phyloP scores from a whole-genome alignment of 2,888 invertebrate genomes.

The Horisme vitalbata region DNA sequence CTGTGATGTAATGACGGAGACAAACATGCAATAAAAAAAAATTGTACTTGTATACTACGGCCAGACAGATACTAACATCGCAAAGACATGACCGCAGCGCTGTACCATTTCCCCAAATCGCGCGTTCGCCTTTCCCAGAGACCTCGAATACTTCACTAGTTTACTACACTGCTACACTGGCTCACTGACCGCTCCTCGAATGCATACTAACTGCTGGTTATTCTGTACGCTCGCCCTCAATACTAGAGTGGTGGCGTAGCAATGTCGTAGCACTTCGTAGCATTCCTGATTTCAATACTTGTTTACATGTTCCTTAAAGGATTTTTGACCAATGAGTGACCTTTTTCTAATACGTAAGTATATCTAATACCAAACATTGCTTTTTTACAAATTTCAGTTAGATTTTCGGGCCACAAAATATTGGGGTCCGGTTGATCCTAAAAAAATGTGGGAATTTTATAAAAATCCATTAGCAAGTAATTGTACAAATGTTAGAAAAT shows the following conservation, averaged over 20 bases:
- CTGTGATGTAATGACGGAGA: too few relatives aligned
- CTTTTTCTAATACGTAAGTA: too few relatives aligned
- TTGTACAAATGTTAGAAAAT: conserved; percentile 7
- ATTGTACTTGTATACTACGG: too few relatives aligned
- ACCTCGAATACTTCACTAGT: conserved; percentile 46
- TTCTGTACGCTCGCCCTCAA: conserved; percentile 33
- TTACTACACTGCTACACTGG: conserved; percentile 50
- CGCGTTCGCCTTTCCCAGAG: conserved; percentile 59
- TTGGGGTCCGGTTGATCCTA: conserved; percentile 26
- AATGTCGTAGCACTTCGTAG: conserved; percentile 38
- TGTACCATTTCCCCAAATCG: conserved; percentile 64
- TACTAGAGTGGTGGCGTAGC: conserved; percentile 40
- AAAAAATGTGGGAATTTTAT: conserved; percentile 13
- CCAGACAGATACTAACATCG: too few relatives aligned
- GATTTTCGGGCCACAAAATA: background rate
- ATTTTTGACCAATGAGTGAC: too few relatives aligned
- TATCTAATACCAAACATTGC: too few relatives aligned
- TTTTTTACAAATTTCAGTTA: too few relatives aligned
- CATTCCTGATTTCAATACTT: too few relatives aligned
- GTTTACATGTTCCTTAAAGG: too few relatives aligned
- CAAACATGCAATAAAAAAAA: too few relatives aligned
- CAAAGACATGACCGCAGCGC: conserved; percentile 59
- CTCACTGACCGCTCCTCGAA: conserved; percentile 50
- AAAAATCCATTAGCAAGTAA: conserved; percentile 7
- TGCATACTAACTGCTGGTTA: conserved; percentile 12